Evolutionary conservation across 2,888 invertebrate species (phyloP), one percentile per base, ranked within the genome.

Genomic region (Volucella inflata): DNA sequence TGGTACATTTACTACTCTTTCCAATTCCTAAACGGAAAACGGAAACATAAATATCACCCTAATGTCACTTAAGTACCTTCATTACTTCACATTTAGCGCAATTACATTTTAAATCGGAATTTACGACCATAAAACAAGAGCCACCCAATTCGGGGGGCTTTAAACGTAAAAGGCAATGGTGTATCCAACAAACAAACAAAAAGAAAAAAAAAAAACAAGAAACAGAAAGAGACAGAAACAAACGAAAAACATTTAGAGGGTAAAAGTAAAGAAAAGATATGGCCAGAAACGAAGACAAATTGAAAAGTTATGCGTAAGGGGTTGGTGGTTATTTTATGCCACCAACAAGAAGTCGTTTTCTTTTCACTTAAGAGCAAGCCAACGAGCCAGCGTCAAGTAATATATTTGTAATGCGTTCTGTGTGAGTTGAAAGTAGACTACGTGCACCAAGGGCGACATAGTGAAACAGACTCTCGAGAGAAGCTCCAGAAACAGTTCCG

Each of bases 31-130:
- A 85, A 65, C 60, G 85, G 76, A 80, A 80, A 77, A 67, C 72
- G 68, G 44, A 57, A 60, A 78, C 85, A 85, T 85, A 85, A 85
- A 85, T 85, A 80, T 76, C 57, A 51, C 80, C 77, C 85, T 85
- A 85, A 85, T 85, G 85, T 85, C 81, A 85, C 85, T 85, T 85
- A 85, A 85, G 85, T 81, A 85, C 85, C 85, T 85, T 85, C 85
- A 85, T 85, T 85, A 85, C 72, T 85, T 85, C 85, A 85, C 85
- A 85, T 85, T 85, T 85, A 81, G 80, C 80, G 68, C 85, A 85
- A 85, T 85, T 80, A 85, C 85, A 77, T 85, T 85, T 85, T 85
- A 85, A 85, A 85, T 85, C 80, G 80, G 77, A 85, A 85, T 85
- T 85, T 85, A 85, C 76, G 85, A 81, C 85, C 85, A 85, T 85